Evolutionary conservation across 2,888 invertebrate species (phyloP).

Genomic region (Andrena fulva): DNA sequence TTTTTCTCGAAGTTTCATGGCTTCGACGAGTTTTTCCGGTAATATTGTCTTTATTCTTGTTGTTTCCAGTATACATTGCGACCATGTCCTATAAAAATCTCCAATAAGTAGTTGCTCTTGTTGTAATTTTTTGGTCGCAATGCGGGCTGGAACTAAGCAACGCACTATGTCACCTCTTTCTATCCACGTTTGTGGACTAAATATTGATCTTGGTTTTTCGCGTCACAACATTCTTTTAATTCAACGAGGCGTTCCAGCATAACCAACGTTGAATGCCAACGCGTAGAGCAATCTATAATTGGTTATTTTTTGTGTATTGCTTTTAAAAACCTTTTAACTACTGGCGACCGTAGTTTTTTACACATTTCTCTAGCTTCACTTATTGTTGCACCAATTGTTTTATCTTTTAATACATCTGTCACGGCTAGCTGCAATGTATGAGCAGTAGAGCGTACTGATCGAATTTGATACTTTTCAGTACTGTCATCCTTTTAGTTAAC

Average conservation of each 20-base stretch:
- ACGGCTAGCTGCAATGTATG: not conserved
- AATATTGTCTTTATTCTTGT: not conserved
- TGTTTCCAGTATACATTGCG: not conserved
- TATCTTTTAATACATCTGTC: not conserved
- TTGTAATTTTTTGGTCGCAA: slow-evolving; percentile 11
- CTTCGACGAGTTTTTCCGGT: not conserved
- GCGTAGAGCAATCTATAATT: not conserved
- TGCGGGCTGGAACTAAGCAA: not conserved
- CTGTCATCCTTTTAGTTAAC: not conserved
- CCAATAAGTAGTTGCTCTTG: not conserved
- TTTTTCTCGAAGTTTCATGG: not conserved
- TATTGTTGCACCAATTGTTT: not conserved
- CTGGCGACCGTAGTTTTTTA: not conserved
- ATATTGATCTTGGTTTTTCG: not conserved
- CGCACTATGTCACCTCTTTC: not conserved
- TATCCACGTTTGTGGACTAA: not conserved
- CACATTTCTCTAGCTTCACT: not conserved
- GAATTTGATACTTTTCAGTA: not conserved
- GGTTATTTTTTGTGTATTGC: not conserved
- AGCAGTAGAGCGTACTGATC: not conserved
- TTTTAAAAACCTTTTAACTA: not conserved
- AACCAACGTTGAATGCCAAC: not conserved
- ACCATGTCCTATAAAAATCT: not conserved
- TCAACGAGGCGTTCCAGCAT: not conserved
- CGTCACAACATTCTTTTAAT: not conserved